Conservation (phyloP, 2,113 vertebrate genomes). For the Grammomys surdaster region DNA sequence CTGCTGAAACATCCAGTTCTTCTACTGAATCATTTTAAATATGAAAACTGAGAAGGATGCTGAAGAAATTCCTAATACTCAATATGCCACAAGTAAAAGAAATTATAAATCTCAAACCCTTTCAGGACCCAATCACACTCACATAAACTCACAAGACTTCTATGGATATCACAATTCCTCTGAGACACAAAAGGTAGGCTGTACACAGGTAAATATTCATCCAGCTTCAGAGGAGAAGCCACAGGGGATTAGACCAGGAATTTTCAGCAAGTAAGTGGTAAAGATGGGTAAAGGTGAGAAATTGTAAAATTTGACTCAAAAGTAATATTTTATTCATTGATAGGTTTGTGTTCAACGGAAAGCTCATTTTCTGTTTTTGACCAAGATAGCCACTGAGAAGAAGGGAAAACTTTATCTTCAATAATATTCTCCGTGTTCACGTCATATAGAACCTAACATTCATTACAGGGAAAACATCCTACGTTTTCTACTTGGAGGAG, state of each 20-base stretch:
- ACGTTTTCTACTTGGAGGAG: neutral
- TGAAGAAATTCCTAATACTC: neutral
- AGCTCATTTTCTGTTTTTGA: neutral
- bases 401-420: neutral
- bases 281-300: neutral
- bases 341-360: neutral
- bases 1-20: neutral
- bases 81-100: neutral
- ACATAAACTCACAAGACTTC: neutral
- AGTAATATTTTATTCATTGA: neutral
- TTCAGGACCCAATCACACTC: neutral
- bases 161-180: neutral
- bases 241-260: neutral
- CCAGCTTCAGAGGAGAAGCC: neutral
- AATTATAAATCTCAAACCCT: neutral
- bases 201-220: neutral
- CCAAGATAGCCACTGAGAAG: neutral
- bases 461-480: neutral
- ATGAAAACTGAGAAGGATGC: conserved; percentile 4
- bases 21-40: neutral
- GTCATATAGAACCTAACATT: neutral
- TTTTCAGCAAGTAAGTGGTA: conserved; percentile 38
- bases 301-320: neutral
- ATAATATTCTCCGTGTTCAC: neutral
- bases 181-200: neutral